These are phyloP conservation scores for Morinoia aosen DNA, from an alignment of 2,888 invertebrate species.

Conservation along the genomic window DNA sequence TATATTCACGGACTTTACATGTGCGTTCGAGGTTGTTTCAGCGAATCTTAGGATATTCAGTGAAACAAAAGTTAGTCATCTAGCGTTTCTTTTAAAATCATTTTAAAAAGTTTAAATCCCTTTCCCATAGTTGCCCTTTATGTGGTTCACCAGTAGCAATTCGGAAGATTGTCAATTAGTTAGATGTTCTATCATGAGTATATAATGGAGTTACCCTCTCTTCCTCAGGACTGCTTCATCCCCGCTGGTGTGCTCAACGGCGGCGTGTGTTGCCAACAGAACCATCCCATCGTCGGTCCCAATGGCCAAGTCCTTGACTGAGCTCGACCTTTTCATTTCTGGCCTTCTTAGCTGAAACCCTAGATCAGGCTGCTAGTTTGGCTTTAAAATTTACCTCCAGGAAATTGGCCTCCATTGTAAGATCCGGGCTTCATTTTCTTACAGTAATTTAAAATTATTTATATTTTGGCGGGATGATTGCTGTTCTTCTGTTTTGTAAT, in stretches of 20 bases:
- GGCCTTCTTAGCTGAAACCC: background rate
- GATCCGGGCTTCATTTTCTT: background rate
- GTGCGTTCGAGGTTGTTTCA: too few relatives aligned
- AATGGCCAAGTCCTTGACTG: conserved; percentile 52
- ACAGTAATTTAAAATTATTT: background rate
- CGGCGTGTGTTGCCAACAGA: conserved; percentile 65
- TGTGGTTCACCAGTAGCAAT: too few relatives aligned
- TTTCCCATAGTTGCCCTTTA: too few relatives aligned
- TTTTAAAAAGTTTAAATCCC: background rate
- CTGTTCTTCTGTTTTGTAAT: background rate
- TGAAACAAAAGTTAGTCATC: too few relatives aligned
- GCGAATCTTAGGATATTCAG: too few relatives aligned
- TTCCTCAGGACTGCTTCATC: conserved; percentile 62
- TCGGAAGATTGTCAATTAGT: too few relatives aligned
- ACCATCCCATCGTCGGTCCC: conserved; percentile 57
- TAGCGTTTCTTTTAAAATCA: background rate
- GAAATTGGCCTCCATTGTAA: background rate
- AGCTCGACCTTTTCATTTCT: background rate
- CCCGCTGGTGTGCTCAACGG: conserved; percentile 60
- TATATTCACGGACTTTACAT: too few relatives aligned
- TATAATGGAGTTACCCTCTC: background rate
- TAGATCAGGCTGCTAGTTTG: background rate
- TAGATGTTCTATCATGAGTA: too few relatives aligned
- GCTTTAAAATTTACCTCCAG: background rate
- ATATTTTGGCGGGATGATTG: background rate